phyloP scores from a whole-genome alignment of 2,797 vertebrate genomes.

The Chanos chanos region DNA sequence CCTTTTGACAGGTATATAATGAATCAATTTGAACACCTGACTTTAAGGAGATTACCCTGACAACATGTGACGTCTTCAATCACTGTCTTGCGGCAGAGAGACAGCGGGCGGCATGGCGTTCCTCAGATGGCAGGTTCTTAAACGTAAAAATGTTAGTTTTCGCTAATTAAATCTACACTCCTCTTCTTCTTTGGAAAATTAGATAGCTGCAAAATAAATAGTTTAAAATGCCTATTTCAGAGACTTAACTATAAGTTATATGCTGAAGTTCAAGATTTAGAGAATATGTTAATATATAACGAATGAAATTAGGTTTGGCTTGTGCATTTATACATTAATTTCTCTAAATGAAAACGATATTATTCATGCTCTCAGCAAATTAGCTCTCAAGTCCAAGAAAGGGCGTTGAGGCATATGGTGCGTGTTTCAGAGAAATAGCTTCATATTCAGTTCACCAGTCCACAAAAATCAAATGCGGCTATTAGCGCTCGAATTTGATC shows the following conservation, averaged over 20 bases:
- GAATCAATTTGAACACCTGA: constrained; percentile 27
- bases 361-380: constrained; percentile 40
- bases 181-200: too few relatives aligned
- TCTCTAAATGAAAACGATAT: too few relatives aligned
- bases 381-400: constrained; percentile 29
- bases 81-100: constrained; percentile 14
- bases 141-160: too few relatives aligned
- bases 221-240: neutral
- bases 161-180: too few relatives aligned
- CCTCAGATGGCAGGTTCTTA: too few relatives aligned
- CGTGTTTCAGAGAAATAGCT: constrained; percentile 30
- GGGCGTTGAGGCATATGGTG: constrained; percentile 13
- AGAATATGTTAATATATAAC: too few relatives aligned
- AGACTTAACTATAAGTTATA: too few relatives aligned
- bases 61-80: constrained; percentile 30
- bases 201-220: neutral
- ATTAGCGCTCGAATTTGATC: constrained; percentile 32
- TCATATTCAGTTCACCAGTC: constrained; percentile 25
- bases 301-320: too few relatives aligned
- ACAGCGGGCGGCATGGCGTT: too few relatives aligned
- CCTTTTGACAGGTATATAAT: constrained; percentile 23
- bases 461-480: constrained; percentile 18
- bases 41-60: constrained; percentile 22
- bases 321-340: too few relatives aligned
- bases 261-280: too few relatives aligned